Conservation (phyloP, 1,140 invertebrate species). For the Propsilocerus akamusi region DNA sequence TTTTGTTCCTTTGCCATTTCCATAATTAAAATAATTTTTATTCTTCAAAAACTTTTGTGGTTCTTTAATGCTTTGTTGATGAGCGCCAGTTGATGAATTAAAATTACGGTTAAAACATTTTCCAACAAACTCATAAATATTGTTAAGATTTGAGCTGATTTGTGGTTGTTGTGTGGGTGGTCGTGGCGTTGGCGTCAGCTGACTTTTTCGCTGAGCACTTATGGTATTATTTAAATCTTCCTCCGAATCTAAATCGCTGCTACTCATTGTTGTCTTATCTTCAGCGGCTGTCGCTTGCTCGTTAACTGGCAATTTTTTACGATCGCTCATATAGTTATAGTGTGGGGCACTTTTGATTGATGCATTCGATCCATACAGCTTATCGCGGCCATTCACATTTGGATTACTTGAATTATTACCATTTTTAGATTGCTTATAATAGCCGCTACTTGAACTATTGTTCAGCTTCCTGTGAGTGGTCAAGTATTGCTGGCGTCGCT, state of each 20-base stretch:
- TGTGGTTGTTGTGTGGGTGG: not conserved
- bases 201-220: not conserved
- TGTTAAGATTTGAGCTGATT: not conserved
- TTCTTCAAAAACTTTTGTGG: not conserved
- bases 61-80: not conserved
- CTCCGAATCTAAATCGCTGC: not conserved
- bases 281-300: not conserved
- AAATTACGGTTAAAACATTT: constrained; percentile 4
- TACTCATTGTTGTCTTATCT: not conserved
- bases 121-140: constrained; percentile 1
- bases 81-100: not conserved
- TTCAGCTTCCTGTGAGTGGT: constrained; percentile 10
- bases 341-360: constrained; percentile 27
- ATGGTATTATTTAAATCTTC: not conserved
- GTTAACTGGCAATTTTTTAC: not conserved
- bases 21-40: constrained; percentile 8
- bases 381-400: constrained; percentile 16
- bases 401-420: constrained; percentile 6
- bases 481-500: constrained; percentile 12
- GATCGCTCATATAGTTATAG: constrained; percentile 15
- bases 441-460: not conserved
- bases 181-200: not conserved
- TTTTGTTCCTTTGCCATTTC: constrained; percentile 3
- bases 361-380: constrained; percentile 24
- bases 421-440: constrained; percentile 4